Evolutionary conservation across 2,797 vertebrate species (phyloP).

Genomic region (Dendrocincla tyrannina): DNA sequence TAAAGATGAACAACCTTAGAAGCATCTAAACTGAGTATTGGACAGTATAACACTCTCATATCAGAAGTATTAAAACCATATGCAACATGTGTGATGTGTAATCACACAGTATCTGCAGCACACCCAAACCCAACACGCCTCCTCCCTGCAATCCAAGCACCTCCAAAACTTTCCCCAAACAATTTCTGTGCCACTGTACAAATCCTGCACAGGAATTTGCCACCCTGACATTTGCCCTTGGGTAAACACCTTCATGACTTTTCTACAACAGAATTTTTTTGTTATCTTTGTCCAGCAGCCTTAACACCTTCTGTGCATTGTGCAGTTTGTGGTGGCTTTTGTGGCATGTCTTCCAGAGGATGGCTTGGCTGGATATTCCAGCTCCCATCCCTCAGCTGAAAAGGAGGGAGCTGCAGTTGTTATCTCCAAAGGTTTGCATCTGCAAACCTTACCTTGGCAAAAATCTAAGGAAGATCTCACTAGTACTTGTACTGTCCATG

Average conservation of each 20-base stretch:
- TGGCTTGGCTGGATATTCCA: neutral
- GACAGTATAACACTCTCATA: neutral
- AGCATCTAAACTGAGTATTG: neutral
- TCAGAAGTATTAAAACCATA: neutral
- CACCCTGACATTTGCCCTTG: neutral
- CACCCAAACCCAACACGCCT: neutral
- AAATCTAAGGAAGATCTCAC: neutral
- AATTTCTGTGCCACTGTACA: neutral
- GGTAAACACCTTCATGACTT: neutral
- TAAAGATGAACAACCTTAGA: neutral
- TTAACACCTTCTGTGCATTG: neutral
- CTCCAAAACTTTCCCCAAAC: neutral
- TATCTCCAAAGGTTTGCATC: neutral
- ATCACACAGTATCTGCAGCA: neutral
- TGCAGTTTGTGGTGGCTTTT: neutral
- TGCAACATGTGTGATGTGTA: neutral
- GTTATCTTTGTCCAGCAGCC: neutral
- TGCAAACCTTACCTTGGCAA: neutral
- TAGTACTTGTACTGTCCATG: neutral
- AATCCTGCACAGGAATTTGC: neutral
- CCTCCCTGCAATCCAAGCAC: neutral
- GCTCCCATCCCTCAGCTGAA: neutral
- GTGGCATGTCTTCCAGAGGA: neutral
- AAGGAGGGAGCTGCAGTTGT: neutral
- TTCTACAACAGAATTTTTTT: neutral